These are phyloP conservation scores for Psittacula derbiana DNA, from an alignment of 2,797 vertebrate genomes.

Conservation along the genomic window DNA sequence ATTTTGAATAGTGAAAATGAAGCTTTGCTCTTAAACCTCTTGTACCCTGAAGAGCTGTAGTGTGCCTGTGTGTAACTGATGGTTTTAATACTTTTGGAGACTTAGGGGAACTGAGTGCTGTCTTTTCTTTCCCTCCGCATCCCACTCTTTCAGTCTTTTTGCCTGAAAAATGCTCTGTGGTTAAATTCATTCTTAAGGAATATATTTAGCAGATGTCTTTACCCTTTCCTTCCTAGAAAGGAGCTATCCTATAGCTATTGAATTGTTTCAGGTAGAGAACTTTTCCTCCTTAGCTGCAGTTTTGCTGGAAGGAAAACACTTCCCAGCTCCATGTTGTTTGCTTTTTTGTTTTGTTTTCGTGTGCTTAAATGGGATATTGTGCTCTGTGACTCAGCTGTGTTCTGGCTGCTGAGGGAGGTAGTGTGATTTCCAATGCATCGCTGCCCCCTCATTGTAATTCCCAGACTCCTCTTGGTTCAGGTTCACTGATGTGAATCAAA, in stretches of 20 bases:
- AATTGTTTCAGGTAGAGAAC: neutral
- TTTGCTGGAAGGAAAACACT: neutral
- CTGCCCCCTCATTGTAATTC: constrained; percentile 31
- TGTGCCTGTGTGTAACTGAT: neutral
- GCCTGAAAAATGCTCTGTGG: neutral
- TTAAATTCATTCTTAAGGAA: neutral
- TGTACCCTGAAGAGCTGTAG: neutral
- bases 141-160: neutral
- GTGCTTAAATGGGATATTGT: constrained; percentile 14
- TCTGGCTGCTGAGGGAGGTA: neutral
- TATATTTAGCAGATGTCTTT: neutral
- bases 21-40: neutral
- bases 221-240: neutral
- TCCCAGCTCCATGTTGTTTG: neutral
- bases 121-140: neutral
- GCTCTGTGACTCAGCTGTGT: constrained; percentile 6
- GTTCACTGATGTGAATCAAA: constrained; percentile 15
- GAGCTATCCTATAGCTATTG: neutral
- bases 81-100: constrained; percentile 14
- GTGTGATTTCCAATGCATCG: constrained; percentile 5
- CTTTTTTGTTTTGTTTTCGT: neutral
- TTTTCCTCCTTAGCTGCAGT: neutral
- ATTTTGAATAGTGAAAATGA: neutral
- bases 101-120: neutral
- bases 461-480: constrained; percentile 1